Evolutionary conservation across 2,888 invertebrate species (phyloP), one percentile per base, ranked within the genome.

Genomic region (Carterocephalus palaemon): DNA sequence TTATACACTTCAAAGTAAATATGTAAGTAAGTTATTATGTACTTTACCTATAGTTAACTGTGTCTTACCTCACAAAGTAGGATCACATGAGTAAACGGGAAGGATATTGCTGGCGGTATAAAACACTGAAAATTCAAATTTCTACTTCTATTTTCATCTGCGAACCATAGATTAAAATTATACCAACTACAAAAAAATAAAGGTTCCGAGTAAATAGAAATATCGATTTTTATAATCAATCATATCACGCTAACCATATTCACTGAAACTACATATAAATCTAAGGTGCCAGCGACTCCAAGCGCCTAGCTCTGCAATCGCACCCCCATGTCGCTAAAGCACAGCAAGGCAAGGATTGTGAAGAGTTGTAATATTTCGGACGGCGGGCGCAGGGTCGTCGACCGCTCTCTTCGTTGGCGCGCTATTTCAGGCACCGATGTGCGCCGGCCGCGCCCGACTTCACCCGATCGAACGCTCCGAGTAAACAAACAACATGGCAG

Each of bases 401-500:
- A 83, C 84, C 84, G 80, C 73, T 66, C 78, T 70, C 70, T 72
- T 78, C 76, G 77, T 72, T 71, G 78, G 70, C 75, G 75, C 74
- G 85, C 85, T 86, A 86, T 86, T 86, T 86, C 78, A 84, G 82
- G 68, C 72, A 64, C 67, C 74, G 78, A 75, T 67, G 72, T 64
- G 52, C 54, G 59, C 59, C 80, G 77, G 74, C 56, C 66, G 65
- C 72, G 60, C 58, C 75, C 79, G 82, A 77, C 60, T 60, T 58
- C 53, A 56, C 58, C 75, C 81, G 80, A 78, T 56, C 71, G 70
- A 66, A 62, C 67, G 70, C 60, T 49, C 66, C 75, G 78, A 81
- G 83, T 84, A 85, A 82, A 84, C 83, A 85, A 83, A 83, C 75
- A 83, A 83, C 75, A 83, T 83, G 83, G 79, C 78, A 62, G 79